Evolutionary conservation across 2,797 vertebrate species (phyloP).

Genomic region (Morelia viridis): DNA sequence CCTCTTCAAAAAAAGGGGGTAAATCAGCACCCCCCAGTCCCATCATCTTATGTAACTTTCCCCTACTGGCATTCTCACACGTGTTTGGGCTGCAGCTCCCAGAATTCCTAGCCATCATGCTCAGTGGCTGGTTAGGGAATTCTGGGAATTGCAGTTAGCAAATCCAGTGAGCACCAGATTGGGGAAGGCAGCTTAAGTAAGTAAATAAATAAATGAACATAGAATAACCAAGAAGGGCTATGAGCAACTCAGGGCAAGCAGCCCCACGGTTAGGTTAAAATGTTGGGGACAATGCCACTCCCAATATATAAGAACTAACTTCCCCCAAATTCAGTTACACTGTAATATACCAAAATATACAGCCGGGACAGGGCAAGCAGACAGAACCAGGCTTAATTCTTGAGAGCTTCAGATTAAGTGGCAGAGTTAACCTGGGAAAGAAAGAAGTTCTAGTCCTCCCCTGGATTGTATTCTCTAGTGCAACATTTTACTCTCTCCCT

Average conservation of each 20-base stretch:
- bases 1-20: background rate
- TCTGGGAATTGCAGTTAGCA: background rate
- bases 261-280: background rate
- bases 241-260: background rate
- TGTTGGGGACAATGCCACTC: background rate
- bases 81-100: background rate
- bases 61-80: background rate
- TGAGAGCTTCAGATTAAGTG: background rate
- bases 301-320: background rate
- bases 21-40: background rate
- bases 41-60: background rate
- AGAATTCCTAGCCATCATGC: background rate
- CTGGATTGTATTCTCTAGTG: background rate
- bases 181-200: background rate
- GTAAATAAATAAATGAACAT: background rate
- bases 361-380: background rate
- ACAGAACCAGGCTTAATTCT: background rate
- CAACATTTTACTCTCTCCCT: background rate
- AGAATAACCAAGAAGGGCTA: background rate
- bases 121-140: background rate
- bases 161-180: background rate
- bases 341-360: background rate
- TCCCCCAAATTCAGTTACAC: background rate
- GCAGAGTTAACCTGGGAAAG: background rate
- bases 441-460: no score